Conservation (phyloP, 2,888 invertebrate species). For the Rhaphigaster nebulosa region DNA sequence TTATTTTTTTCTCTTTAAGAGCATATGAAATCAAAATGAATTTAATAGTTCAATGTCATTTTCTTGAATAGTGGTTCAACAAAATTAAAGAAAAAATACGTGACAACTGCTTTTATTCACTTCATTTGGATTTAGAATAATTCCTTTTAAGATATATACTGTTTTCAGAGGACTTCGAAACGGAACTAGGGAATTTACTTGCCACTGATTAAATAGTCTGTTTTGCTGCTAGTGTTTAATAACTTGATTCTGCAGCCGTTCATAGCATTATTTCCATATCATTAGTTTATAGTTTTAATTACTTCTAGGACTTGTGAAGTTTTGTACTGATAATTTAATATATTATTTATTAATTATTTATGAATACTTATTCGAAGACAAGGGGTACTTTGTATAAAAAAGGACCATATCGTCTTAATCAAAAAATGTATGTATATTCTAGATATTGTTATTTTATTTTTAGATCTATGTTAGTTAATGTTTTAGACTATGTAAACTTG, state of each 20-base stretch:
- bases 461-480: slow-evolving; percentile 64
- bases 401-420: slow-evolving; percentile 61
- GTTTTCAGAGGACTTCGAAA: background rate
- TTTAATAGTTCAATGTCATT: background rate
- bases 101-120: background rate
- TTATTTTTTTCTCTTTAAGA: background rate
- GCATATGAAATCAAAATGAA: slow-evolving; percentile 41
- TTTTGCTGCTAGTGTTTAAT: background rate
- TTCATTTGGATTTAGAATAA: background rate
- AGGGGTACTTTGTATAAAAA: slow-evolving; percentile 52
- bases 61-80: background rate
- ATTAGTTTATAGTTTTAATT: slow-evolving; percentile 51
- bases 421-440: slow-evolving; percentile 63
- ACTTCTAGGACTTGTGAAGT: slow-evolving; percentile 44
- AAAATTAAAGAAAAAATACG: background rate
- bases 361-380: slow-evolving; percentile 52
- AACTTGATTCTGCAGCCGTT: background rate
- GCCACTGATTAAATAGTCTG: background rate
- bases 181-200: background rate
- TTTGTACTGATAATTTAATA: slow-evolving; percentile 61
- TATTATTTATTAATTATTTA: slow-evolving; percentile 60
- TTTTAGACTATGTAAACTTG: slow-evolving; percentile 64
- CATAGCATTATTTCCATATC: slow-evolving; percentile 56
- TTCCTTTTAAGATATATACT: background rate
- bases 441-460: slow-evolving; percentile 64